Percentiles rank a stretch among this genome's conserved stretches.
Evolutionary conservation across 2,113 vertebrate species (phyloP).

Genomic region (Gobiocypris rarus): DNA sequence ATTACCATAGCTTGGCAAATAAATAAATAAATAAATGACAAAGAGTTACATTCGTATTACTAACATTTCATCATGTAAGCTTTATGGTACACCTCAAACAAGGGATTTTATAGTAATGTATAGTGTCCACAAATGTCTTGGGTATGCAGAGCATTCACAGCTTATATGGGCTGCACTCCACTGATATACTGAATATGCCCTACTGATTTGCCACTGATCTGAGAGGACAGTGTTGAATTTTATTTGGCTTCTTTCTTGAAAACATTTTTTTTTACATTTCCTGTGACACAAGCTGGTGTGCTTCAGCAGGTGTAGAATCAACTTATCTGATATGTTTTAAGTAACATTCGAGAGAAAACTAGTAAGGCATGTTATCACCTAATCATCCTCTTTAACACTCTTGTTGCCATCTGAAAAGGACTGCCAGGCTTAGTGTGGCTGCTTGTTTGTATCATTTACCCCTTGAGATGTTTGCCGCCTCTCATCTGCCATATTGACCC

Average conservation of each 20-base stretch:
- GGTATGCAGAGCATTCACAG: too few relatives aligned
- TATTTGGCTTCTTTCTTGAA: neutral
- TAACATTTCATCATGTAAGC: too few relatives aligned
- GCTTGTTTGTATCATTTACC: conserved; percentile 11
- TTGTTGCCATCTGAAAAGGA: neutral
- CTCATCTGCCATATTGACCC: conserved; percentile 25
- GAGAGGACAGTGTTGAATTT: too few relatives aligned
- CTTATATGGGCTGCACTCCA: too few relatives aligned
- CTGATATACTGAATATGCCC: too few relatives aligned
- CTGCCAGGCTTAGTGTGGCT: neutral
- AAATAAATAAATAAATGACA: too few relatives aligned
- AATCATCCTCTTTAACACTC: neutral
- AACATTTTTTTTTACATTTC: neutral
- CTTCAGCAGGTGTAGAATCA: neutral
- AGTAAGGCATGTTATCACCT: neutral
- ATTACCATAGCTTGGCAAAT: too few relatives aligned
- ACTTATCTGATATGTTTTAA: neutral
- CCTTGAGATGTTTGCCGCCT: conserved; percentile 23
- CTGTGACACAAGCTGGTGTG: neutral
- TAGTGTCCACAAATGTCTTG: too few relatives aligned
- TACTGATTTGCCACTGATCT: too few relatives aligned
- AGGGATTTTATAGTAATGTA: too few relatives aligned
- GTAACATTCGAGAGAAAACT: neutral
- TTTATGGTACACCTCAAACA: too few relatives aligned
- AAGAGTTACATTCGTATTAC: too few relatives aligned